Evolutionary conservation across 1,140 invertebrate species (phyloP).

Genomic region (Drosophila baimaii): DNA sequence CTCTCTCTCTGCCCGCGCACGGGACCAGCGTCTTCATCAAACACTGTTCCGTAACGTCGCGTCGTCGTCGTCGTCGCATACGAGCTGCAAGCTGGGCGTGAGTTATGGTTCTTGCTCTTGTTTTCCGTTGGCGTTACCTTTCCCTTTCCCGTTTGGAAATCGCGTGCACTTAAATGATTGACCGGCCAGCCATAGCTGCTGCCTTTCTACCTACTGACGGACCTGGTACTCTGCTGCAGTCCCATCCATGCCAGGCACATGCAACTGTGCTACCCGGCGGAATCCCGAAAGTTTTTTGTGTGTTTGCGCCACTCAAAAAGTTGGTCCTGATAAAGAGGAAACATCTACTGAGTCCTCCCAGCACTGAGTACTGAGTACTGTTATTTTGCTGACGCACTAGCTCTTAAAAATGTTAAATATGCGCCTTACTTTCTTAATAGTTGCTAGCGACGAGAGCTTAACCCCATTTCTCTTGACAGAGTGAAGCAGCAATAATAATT

Average conservation of each 20-base stretch:
- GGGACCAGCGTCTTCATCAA: constrained; percentile 40
- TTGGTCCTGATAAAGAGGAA: constrained; percentile 38
- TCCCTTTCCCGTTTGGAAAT: constrained; percentile 50
- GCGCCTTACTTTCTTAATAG: neutral
- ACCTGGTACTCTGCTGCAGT: constrained; percentile 44
- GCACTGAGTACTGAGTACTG: neutral
- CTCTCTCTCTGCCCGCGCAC: neutral
- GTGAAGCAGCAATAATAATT: constrained; percentile 11
- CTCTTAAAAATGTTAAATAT: constrained; percentile 13
- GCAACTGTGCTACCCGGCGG: constrained; percentile 53
- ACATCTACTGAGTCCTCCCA: neutral
- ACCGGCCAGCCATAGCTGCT: constrained; percentile 40
- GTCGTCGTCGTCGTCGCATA: too few species aligned
- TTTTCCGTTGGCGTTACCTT: constrained; percentile 1
- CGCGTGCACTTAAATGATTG: constrained; percentile 83
- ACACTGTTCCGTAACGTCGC: constrained; percentile 43
- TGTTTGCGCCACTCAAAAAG: constrained; percentile 38
- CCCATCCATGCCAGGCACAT: constrained; percentile 32
- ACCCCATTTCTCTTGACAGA: constrained; percentile 14
- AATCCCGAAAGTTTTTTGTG: constrained; percentile 44
- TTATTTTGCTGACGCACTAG: constrained; percentile 27
- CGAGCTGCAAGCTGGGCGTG: constrained; percentile 52
- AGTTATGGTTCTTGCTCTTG: constrained; percentile 53
- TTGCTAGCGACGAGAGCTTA: neutral
- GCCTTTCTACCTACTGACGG: constrained; percentile 25